Evolutionary conservation across 2,113 vertebrate genomes (phyloP), one percentile per base, ranked within the genome.

Genomic region (Anolis carolinensis): DNA sequence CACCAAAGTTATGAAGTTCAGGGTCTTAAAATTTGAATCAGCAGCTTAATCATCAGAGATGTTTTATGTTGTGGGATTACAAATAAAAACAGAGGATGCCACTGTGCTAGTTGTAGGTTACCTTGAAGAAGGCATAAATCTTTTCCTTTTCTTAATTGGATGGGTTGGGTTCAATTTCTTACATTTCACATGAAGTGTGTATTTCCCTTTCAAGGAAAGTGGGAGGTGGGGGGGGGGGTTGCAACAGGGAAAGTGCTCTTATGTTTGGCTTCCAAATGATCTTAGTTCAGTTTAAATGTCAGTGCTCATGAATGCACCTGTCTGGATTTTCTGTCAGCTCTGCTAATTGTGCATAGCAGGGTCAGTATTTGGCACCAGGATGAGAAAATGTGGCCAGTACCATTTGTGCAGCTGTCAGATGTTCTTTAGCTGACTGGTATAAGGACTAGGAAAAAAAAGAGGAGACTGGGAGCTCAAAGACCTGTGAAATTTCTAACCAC

Each of bases 111-210:
- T 87, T 89, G 81, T 90, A 91, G 93, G 91, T 94, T 94, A 93
- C 73, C 89, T 75, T 91, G 82, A 94, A 94, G 88, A 89, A 34
- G 23, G 70, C 73, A 79, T 91, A 90, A 93, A 91, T 90, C 0
- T 25, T 90, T 92, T 93, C 34, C 39, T 44, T 27, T 2, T 20
- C 30, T 50, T 50, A 48, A 89, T 74, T 63, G 92, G 7, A 85
- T 82, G 94, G 88, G 67, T 90, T 93, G 89, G 88, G 87, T 86
- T 92, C 89, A 93, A 88, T 93, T 89, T 94, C 86, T 92, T 87
- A 84, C 32, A 11, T 93, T 95, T 90, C 62, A 75, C 67, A 88
- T 20, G 89, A 91, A 93, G 39, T 9, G 73, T 68, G 2, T 75
- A 36, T 65, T 83, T 16, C 52, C 81, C 81, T 93, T 90, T 87